Percentiles rank a stretch among this genome's conserved stretches.
phyloP scores from a whole-genome alignment of 2,113 vertebrate species.

The Saccopteryx leptura region DNA sequence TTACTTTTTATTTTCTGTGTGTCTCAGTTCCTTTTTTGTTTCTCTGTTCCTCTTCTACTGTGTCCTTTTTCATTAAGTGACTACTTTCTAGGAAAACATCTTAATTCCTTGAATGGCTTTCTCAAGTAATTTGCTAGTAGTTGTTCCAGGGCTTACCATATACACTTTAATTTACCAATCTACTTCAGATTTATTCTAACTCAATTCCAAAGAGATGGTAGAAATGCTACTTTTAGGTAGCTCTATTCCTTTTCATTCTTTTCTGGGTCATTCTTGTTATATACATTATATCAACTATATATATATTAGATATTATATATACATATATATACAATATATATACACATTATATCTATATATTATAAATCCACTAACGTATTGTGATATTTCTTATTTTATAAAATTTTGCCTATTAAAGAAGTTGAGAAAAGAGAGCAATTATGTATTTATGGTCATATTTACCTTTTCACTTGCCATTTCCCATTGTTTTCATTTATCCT shows the following conservation, averaged over 20 bases:
- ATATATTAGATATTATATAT: too few relatives aligned
- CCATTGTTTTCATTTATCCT: neutral
- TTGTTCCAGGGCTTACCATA: neutral
- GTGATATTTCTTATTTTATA: neutral
- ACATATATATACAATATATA: neutral
- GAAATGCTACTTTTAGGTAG: neutral
- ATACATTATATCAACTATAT: too few relatives aligned
- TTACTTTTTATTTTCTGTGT: constrained; percentile 16
- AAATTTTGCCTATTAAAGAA: neutral
- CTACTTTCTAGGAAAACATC: constrained; percentile 13
- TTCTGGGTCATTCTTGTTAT: neutral
- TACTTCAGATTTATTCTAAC: neutral
- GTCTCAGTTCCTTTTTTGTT: neutral
- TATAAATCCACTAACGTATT: neutral
- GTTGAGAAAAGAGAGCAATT: neutral
- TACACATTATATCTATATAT: neutral
- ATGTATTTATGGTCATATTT: neutral
- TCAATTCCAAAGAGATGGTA: neutral
- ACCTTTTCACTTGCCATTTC: neutral
- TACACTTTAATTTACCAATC: neutral
- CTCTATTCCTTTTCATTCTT: neutral
- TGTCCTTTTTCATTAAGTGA: constrained; percentile 39
- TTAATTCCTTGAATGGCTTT: neutral
- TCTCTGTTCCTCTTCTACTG: neutral
- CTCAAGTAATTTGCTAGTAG: neutral